Conservation (phyloP, 2,797 vertebrate genomes). For the Cuculus canorus region DNA sequence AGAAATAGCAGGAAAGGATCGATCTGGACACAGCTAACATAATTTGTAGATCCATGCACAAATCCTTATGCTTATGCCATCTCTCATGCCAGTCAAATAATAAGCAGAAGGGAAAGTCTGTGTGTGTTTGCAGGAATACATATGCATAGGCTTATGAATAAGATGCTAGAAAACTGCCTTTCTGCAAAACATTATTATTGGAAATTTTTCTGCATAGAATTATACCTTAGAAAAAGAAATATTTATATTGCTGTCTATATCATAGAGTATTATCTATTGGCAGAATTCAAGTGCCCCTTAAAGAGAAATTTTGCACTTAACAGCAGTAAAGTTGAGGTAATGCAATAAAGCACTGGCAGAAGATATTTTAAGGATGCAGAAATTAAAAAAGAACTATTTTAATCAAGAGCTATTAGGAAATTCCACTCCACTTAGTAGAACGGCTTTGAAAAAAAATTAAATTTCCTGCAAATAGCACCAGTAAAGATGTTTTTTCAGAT, state of each 20-base stretch:
- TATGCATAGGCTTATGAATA: background rate
- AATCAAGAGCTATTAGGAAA: conserved; percentile 43
- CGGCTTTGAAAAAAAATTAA: background rate
- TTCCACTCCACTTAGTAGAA: background rate
- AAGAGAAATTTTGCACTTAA: background rate
- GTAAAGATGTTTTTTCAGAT: background rate
- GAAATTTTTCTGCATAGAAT: background rate
- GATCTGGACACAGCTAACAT: background rate
- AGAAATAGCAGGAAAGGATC: background rate
- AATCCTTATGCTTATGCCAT: background rate
- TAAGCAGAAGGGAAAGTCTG: background rate
- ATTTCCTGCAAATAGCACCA: background rate
- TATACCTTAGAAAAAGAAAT: background rate
- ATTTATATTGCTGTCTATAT: background rate
- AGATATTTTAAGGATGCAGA: conserved; percentile 5
- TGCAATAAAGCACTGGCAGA: conserved; percentile 1
- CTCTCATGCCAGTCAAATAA: background rate
- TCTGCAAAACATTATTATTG: background rate
- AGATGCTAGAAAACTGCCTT: background rate
- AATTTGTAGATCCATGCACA: background rate
- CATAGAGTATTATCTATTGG: background rate
- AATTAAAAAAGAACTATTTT: background rate
- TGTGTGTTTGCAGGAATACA: background rate
- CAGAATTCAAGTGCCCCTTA: background rate
- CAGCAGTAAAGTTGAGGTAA: conserved; percentile 12